Percentiles rank a stretch among this genome's conserved stretches.
These are phyloP conservation scores for Pygoscelis antarcticus DNA, from an alignment of 2,113 vertebrate species.

Conservation along the genomic window DNA sequence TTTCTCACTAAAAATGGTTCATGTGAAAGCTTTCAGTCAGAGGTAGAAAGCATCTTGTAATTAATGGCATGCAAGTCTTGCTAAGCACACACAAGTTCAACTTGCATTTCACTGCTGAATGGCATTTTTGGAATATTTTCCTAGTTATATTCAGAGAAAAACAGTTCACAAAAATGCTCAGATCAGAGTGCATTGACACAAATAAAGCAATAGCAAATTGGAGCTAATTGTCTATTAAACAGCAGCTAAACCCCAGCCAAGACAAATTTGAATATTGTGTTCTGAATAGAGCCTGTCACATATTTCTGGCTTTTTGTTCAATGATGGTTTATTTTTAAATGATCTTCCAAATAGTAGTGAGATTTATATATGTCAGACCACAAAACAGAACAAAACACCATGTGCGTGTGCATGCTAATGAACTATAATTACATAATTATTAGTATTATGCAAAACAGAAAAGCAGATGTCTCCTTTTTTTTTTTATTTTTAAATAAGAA, in stretches of 20 bases:
- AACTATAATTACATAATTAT: slow-evolving; percentile 55
- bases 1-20: neutral
- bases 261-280: slow-evolving; percentile 1
- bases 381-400: slow-evolving; percentile 48
- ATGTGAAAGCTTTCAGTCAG: neutral
- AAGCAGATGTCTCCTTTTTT: slow-evolving; percentile 3
- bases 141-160: neutral
- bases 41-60: neutral
- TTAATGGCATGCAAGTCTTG: neutral
- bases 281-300: slow-evolving; percentile 9
- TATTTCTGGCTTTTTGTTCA: slow-evolving; percentile 19
- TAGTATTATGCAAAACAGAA: slow-evolving; percentile 44
- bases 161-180: neutral
- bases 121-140: neutral
- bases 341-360: slow-evolving; percentile 7
- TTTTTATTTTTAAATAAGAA: neutral
- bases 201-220: slow-evolving; percentile 24
- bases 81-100: neutral
- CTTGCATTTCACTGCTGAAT: neutral
- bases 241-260: slow-evolving; percentile 16
- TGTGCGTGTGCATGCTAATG: slow-evolving; percentile 32
- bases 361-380: slow-evolving; percentile 16
- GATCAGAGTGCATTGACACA: slow-evolving; percentile 12
- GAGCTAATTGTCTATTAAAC: slow-evolving; percentile 18
- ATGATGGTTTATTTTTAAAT: slow-evolving; percentile 47